Base-by-base conservation (phyloP, 2,113 vertebrate genomes). In the Dicaeum eximium region DNA sequence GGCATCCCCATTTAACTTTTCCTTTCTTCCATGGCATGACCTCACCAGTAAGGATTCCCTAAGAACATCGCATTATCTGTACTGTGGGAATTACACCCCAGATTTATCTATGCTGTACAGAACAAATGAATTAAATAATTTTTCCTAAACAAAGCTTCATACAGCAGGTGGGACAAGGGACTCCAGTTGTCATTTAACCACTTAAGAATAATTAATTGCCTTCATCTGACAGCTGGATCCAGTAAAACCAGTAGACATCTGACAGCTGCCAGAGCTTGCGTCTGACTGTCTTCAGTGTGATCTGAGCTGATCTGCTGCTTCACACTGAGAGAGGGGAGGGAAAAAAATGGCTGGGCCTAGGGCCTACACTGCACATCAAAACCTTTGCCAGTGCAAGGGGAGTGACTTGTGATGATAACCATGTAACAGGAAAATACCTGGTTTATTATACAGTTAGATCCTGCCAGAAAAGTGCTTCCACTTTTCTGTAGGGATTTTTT, bases 171-270 rank as follows among this genome's bases (percentile, higher is more conserved):
- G 33, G 65, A 91, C 22, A 72, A 80, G 53, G n/a, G 2, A 67
- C 66, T 79, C 35, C 38, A 69, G 56, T 79, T 96, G 84, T 95
- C 92, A 95, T 80, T 88, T 84, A 93, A 73, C 86, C 44, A 80
- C 73, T 96, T 97, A 86, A 44, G n/a, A 70, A 57, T 96, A 83
- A 97, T 96, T 96, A 92, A 97, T 80, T 88, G 71, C 57, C 80
- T 67, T 44, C 83, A 23, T 88, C 90, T 93, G 60, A 60, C 71
- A 95, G 77, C 87, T 95, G 94, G 69, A 80, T 86, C 27, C 86
- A 90, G 56, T 81, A 86, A 87, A 93, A 77, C 22, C 50, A 53
- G 86, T 69, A 71, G 61, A 67, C 53, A 92, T 51, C 66, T 54
- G 66, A 72, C 92, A 97, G 91, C 95, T 97, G 86, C 58, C 3